These are phyloP conservation scores for Scomber colias DNA, from an alignment of 2,113 vertebrate genomes.

Conservation along the genomic window DNA sequence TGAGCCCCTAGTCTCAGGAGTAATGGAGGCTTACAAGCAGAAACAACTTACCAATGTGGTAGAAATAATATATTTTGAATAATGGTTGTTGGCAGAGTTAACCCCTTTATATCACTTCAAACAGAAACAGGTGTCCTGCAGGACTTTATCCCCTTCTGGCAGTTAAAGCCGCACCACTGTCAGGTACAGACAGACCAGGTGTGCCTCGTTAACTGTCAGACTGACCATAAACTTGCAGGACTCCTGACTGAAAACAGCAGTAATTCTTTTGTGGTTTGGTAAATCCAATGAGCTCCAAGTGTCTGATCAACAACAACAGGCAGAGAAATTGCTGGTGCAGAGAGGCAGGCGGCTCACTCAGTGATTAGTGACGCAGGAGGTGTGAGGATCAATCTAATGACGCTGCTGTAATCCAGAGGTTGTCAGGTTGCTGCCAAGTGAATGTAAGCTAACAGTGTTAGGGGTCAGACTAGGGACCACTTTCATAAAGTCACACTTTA, in stretches of 20 bases:
- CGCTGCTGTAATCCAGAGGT: neutral
- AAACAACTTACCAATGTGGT: no score
- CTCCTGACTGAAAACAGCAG: neutral
- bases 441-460: neutral
- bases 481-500: neutral
- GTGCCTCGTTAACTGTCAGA: conserved; percentile 2
- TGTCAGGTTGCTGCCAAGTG: neutral
- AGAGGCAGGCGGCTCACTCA: neutral
- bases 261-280: neutral
- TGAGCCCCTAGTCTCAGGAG: no score
- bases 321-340: conserved; percentile 9
- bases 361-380: neutral
- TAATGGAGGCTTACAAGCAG: no score
- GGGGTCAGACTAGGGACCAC: no score
- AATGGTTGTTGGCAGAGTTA: no score
- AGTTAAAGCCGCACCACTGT: conserved; percentile 9
- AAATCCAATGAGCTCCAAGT: conserved; percentile 8
- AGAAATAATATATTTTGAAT: no score
- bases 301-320: neutral
- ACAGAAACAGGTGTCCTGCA: neutral
- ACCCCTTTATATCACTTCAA: no score
- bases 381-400: neutral
- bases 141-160: neutral
- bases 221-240: neutral
- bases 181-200: conserved; percentile 30